Conservation (phyloP, 1,140 invertebrate genomes). For the Nephotettix cincticeps region DNA sequence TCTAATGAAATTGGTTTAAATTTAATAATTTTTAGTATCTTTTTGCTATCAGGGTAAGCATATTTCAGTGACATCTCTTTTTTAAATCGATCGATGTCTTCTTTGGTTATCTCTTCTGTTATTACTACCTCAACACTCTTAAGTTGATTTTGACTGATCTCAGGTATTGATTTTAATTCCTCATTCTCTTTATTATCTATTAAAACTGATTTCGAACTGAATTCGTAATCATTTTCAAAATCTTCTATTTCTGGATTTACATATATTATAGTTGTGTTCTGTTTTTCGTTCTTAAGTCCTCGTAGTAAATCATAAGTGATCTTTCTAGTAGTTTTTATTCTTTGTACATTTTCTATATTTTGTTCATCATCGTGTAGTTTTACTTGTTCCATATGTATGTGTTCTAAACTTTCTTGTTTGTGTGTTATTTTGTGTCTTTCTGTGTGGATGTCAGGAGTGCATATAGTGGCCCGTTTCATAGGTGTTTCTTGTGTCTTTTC, state of each 20-base stretch:
- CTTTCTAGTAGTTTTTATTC: slow-evolving; percentile 19
- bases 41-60: too few species aligned
- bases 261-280: background rate
- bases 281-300: slow-evolving; percentile 27
- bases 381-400: background rate
- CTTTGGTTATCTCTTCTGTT: background rate
- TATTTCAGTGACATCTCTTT: too few species aligned
- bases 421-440: slow-evolving; percentile 28
- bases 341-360: background rate
- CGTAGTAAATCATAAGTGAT: background rate
- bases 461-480: background rate
- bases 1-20: too few species aligned
- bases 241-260: too few species aligned
- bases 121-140: too few species aligned
- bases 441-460: slow-evolving; percentile 25
- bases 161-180: too few species aligned
- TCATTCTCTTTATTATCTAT: too few species aligned
- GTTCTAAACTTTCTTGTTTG: slow-evolving; percentile 23
- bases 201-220: too few species aligned
- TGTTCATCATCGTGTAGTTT: background rate
- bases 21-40: too few species aligned
- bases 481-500: slow-evolving; percentile 29
- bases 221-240: too few species aligned
- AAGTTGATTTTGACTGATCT: too few species aligned
- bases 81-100: too few species aligned